phyloP scores from a whole-genome alignment of 2,113 vertebrate species.

The Mandrillus leucophaeus region DNA sequence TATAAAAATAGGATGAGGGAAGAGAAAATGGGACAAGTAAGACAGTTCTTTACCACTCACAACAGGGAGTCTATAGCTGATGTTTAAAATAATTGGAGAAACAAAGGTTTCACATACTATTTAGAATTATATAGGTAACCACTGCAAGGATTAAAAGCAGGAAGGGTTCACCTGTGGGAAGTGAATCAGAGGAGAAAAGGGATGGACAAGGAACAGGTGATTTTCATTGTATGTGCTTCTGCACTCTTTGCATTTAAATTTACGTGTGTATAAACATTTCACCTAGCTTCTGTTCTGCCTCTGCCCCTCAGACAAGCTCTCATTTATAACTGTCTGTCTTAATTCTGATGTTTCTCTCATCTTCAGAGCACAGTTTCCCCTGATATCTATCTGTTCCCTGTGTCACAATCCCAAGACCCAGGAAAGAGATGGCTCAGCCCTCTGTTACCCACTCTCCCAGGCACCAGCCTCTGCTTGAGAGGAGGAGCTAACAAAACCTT shows the following conservation, averaged over 20 bases:
- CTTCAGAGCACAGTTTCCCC: background rate
- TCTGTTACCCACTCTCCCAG: background rate
- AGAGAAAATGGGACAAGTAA: background rate
- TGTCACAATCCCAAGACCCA: background rate
- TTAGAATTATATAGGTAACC: background rate
- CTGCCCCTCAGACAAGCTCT: too few species aligned
- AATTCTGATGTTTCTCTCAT: background rate
- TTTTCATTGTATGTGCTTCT: background rate
- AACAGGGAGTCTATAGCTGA: background rate
- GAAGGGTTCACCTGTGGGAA: background rate
- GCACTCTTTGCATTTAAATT: background rate
- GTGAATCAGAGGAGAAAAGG: background rate
- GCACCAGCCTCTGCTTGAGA: background rate
- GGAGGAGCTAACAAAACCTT: background rate
- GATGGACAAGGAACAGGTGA: background rate
- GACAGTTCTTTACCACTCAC: background rate
- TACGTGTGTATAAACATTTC: background rate
- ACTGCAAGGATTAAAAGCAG: background rate
- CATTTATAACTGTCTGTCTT: background rate
- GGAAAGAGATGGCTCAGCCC: background rate
- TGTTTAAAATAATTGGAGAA: background rate
- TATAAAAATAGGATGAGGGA: background rate
- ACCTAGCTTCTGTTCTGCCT: background rate
- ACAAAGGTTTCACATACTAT: background rate
- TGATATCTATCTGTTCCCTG: background rate